Conservation (phyloP, 2,797 vertebrate species). For the Brachymystax lenok region DNA sequence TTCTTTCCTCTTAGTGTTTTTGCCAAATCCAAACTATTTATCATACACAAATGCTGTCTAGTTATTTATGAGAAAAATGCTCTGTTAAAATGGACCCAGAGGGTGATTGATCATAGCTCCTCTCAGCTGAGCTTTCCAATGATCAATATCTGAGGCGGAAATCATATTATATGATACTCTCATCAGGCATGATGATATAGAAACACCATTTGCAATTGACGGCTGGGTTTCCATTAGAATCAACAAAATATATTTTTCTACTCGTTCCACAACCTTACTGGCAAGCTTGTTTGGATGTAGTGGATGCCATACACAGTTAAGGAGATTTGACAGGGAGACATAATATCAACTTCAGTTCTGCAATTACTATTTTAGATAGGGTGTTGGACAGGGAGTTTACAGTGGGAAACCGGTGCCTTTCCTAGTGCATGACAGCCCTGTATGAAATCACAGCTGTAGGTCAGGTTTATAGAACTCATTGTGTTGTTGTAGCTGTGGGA, state of each 20-base stretch:
- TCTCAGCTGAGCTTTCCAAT: conserved; percentile 35
- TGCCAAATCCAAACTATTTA: neutral
- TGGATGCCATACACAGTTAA: conserved; percentile 14
- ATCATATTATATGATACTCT: conserved; percentile 47
- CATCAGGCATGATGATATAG: conserved; percentile 38
- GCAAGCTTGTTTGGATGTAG: conserved; percentile 5
- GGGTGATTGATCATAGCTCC: conserved; percentile 45
- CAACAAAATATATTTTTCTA: conserved; percentile 26
- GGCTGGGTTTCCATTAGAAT: conserved; percentile 30
- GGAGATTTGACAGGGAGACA: conserved; percentile 11
- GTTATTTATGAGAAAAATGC: neutral
- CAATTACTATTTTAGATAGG: neutral
- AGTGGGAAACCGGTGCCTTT: neutral
- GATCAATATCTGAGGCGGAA: conserved; percentile 55
- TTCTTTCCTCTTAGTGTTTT: neutral
- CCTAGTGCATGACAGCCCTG: neutral
- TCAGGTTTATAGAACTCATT: neutral
- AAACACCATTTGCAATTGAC: conserved; percentile 48
- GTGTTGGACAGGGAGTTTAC: neutral
- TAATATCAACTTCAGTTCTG: conserved; percentile 23
- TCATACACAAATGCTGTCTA: neutral
- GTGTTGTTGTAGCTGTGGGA: neutral
- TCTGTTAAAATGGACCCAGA: conserved; percentile 41
- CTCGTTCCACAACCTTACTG: conserved; percentile 15
- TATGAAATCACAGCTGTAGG: neutral